Evolutionary conservation across 1,140 invertebrate species (phyloP).

Genomic region (Aplysia californica): DNA sequence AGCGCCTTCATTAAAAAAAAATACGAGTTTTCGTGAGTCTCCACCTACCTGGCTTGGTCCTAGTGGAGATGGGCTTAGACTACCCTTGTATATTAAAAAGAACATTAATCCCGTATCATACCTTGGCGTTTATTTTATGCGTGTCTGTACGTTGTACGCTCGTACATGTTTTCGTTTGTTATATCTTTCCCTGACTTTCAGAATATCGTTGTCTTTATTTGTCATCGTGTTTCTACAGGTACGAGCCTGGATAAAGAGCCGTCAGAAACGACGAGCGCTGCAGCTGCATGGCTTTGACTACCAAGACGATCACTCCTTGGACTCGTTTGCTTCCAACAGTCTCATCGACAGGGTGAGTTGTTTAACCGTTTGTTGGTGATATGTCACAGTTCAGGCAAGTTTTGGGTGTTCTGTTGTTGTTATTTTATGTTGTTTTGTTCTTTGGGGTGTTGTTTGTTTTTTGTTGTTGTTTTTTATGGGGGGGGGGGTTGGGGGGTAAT

Average conservation of each 20-base stretch:
- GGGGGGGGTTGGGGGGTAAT: not conserved
- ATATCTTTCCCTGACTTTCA: not conserved
- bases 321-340: conserved; percentile 40
- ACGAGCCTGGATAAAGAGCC: conserved; percentile 37
- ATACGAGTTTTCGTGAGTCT: no score
- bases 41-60: no score
- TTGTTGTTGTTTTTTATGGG: not conserved
- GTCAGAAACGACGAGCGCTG: conserved; percentile 37
- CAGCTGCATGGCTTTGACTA: conserved; percentile 40
- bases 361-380: no score
- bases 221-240: conserved; percentile 23
- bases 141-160: not conserved
- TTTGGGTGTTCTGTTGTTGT: not conserved
- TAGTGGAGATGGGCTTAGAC: no score
- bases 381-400: no score
- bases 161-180: not conserved
- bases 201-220: not conserved
- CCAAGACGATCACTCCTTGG: conserved; percentile 36
- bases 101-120: not conserved
- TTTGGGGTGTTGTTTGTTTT: not conserved
- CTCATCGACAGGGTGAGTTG: conserved; percentile 34
- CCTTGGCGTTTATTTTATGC: not conserved
- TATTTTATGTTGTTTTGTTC: not conserved
- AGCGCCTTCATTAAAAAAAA: no score
- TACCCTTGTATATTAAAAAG: no score